phyloP scores from a whole-genome alignment of 2,797 vertebrate species.

The Acanthurus tractus region DNA sequence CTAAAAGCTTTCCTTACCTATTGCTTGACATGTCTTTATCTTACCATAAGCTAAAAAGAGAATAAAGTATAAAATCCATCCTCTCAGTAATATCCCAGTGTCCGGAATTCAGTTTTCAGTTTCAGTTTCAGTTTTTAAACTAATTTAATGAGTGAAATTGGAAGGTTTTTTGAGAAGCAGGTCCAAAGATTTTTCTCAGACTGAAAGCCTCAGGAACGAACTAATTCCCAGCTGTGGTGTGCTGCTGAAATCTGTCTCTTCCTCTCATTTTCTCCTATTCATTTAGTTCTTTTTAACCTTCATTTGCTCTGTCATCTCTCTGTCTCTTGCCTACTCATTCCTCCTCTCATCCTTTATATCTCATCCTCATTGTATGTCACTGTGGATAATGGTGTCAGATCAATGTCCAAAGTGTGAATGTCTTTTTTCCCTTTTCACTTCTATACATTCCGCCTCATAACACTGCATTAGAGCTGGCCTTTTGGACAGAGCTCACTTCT shows the following conservation, averaged over 20 bases:
- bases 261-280: slow-evolving; percentile 49
- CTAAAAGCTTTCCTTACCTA: neutral
- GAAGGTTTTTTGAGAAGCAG: slow-evolving; percentile 27
- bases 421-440: slow-evolving; percentile 13
- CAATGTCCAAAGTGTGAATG: slow-evolving; percentile 44
- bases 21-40: no score
- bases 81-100: slow-evolving; percentile 6
- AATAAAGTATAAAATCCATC: neutral
- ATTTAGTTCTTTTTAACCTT: slow-evolving; percentile 55
- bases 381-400: slow-evolving; percentile 50
- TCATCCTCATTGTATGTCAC: slow-evolving; percentile 51
- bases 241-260: slow-evolving; percentile 37
- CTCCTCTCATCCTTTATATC: slow-evolving; percentile 26
- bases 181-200: slow-evolving; percentile 38
- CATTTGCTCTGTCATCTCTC: slow-evolving; percentile 21
- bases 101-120: slow-evolving; percentile 11
- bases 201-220: slow-evolving; percentile 35
- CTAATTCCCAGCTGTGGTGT: slow-evolving; percentile 49
- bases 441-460: slow-evolving; percentile 34
- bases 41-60: neutral
- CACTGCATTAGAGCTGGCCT: slow-evolving; percentile 42
- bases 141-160: slow-evolving; percentile 51
- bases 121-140: neutral
- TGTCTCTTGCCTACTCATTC: slow-evolving; percentile 9
- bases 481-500: slow-evolving; percentile 54